Base-by-base conservation (phyloP, 2,888 invertebrate species). In the Meliscaeva auricollis region DNA sequence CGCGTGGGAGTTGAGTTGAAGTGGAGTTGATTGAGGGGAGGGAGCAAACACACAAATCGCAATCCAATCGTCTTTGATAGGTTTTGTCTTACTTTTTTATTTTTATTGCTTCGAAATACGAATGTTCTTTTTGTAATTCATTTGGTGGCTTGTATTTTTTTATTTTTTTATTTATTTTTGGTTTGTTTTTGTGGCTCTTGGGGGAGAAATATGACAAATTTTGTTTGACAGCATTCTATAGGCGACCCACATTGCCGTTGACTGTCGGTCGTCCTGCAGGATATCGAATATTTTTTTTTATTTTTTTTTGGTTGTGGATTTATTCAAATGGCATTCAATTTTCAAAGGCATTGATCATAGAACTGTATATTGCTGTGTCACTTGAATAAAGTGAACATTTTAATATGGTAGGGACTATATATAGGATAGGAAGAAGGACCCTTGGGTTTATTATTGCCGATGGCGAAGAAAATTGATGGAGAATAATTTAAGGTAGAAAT, bases 61-160 rank as follows among this genome's bases (percentile, higher is more conserved):
- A 46, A 69, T 81, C 62, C 69, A 85, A 85, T 81, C 69, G 81
- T 69, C 73, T 80, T 73, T 54, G 72, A 81, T 76, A 66, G n/a
- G n/a, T n/a, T n/a, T n/a, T n/a, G n/a, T n/a, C n/a, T n/a, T 52
- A 22, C 58, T 75, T 72, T 66, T 44, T 75, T 69, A 46, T 72
- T 74, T 52, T 48, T 64, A 64, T 46, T 56, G 13, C 30, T 64
- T 11, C 15, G n/a, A 44, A 35, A 66, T 48, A 32, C 50, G 56
- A 60, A 62, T 75, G 2, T 46, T 17, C 46, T 64, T 52, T 38
- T 38, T 38, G 48, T 48, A 75, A 79, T 75, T 80, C 80, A 72
- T 80, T 80, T 74, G 38, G 48, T 62, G 32, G 44, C 41, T 38
- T 30, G 44, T 48, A 30, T n/a, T 2, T 6, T 20, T 15, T 26